Percentiles rank a stretch among this genome's conserved stretches.
Evolutionary conservation across 2,797 vertebrate genomes (phyloP).

Genomic region (Cetoscarus ocellatus): DNA sequence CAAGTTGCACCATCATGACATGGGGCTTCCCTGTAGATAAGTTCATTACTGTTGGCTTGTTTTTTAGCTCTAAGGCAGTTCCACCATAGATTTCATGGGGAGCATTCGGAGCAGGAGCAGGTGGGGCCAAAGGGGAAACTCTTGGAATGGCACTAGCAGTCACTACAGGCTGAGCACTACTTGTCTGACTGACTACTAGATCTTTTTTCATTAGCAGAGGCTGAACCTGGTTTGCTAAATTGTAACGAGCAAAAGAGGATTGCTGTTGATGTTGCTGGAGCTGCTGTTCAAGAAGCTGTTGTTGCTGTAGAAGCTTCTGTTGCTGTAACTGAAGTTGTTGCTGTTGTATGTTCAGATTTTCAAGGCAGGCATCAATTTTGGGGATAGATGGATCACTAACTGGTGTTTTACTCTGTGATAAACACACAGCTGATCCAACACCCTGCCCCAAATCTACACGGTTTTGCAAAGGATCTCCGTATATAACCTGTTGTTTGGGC

Average conservation of each 20-base stretch:
- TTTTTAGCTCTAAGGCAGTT: slow-evolving; percentile 90
- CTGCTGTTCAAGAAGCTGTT: slow-evolving; percentile 85
- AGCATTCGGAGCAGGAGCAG: slow-evolving; percentile 70
- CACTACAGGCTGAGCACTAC: slow-evolving; percentile 80
- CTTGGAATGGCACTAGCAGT: slow-evolving; percentile 85
- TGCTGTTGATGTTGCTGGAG: slow-evolving; percentile 87
- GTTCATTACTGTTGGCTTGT: slow-evolving; percentile 88
- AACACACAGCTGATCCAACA: slow-evolving; percentile 91
- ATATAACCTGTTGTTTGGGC: slow-evolving; percentile 91
- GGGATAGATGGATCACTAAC: slow-evolving; percentile 83
- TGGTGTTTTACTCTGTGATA: slow-evolving; percentile 90
- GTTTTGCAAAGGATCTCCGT: slow-evolving; percentile 96
- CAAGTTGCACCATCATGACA: slow-evolving; percentile 96
- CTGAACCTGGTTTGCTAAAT: slow-evolving; percentile 91
- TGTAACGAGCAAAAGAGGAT: slow-evolving; percentile 92
- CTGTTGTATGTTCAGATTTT: slow-evolving; percentile 88
- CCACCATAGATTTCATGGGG: slow-evolving; percentile 88
- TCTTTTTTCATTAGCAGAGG: slow-evolving; percentile 93
- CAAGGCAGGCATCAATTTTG: slow-evolving; percentile 88
- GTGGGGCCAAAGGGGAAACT: slow-evolving; percentile 85
- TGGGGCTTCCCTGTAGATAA: slow-evolving; percentile 91
- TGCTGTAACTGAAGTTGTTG: slow-evolving; percentile 87
- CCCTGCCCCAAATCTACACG: slow-evolving; percentile 96
- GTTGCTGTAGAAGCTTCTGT: slow-evolving; percentile 83
- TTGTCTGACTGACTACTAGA: slow-evolving; percentile 88